phyloP scores from a whole-genome alignment of 2,797 vertebrate genomes.

The Lates japonicus region DNA sequence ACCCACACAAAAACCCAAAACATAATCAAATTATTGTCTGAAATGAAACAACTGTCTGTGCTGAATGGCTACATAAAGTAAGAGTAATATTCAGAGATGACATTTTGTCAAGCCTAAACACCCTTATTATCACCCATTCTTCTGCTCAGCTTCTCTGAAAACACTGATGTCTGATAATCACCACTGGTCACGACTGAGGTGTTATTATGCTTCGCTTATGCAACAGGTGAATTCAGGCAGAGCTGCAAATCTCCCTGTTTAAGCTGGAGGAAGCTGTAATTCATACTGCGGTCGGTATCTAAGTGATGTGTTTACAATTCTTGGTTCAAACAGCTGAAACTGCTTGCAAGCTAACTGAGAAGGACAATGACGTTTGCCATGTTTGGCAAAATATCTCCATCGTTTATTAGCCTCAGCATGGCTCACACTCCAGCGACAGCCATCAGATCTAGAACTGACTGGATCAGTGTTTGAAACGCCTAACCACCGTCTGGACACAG shows the following conservation, averaged over 20 bases:
- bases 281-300: not conserved
- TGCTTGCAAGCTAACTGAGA: not conserved
- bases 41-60: not conserved
- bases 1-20: not conserved
- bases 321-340: constrained; percentile 1
- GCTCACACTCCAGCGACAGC: not conserved
- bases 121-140: not conserved
- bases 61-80: constrained; percentile 19
- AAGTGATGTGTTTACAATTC: not conserved
- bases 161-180: constrained; percentile 21
- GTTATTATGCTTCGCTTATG: constrained; percentile 20
- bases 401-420: not conserved
- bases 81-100: not conserved
- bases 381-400: not conserved
- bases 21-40: not conserved
- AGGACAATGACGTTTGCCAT: no score
- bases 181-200: constrained; percentile 12
- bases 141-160: constrained; percentile 13
- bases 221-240: not conserved
- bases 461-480: not conserved
- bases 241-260: not conserved
- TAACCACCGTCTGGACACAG: not conserved
- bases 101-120: not conserved
- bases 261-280: not conserved
- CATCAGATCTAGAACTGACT: not conserved